Evolutionary conservation across 2,888 invertebrate species (phyloP).

Genomic region (Ochropacha duplaris): DNA sequence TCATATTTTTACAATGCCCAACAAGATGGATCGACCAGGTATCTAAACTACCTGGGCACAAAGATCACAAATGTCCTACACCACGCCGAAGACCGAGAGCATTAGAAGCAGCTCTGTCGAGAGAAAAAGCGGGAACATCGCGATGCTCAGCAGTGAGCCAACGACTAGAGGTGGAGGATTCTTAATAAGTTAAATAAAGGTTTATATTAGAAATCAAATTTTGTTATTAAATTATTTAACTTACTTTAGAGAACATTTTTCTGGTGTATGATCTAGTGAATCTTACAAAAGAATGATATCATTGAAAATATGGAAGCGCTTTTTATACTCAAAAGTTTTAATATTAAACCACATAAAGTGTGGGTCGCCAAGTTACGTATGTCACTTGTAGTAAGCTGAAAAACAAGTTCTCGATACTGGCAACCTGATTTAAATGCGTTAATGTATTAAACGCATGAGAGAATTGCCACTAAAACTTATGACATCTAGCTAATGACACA

Average conservation of each 20-base stretch:
- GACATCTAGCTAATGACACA: neutral
- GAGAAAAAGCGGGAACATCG: too few species aligned
- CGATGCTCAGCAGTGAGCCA: too few species aligned
- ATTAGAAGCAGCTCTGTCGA: too few species aligned
- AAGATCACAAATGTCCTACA: too few species aligned
- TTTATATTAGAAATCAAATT: too few species aligned
- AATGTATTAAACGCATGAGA: neutral
- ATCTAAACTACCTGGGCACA: too few species aligned
- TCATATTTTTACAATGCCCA: too few species aligned
- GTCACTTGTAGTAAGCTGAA: slow-evolving; percentile 12
- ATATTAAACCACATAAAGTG: slow-evolving; percentile 15
- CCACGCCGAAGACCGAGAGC: too few species aligned
- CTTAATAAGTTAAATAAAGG: too few species aligned
- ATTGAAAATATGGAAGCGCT: slow-evolving; percentile 26
- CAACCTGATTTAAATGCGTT: neutral
- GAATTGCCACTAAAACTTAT: neutral
- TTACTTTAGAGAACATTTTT: slow-evolving; percentile 56
- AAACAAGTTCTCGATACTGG: neutral
- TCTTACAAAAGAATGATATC: slow-evolving; percentile 46
- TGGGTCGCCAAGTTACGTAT: slow-evolving; percentile 29
- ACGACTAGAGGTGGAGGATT: too few species aligned
- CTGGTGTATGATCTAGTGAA: slow-evolving; percentile 31
- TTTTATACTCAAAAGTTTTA: slow-evolving; percentile 51
- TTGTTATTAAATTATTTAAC: slow-evolving; percentile 11
- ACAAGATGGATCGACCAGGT: too few species aligned